Evolutionary conservation across 2,797 vertebrate species (phyloP).

Genomic region (Siniperca scherzeri): DNA sequence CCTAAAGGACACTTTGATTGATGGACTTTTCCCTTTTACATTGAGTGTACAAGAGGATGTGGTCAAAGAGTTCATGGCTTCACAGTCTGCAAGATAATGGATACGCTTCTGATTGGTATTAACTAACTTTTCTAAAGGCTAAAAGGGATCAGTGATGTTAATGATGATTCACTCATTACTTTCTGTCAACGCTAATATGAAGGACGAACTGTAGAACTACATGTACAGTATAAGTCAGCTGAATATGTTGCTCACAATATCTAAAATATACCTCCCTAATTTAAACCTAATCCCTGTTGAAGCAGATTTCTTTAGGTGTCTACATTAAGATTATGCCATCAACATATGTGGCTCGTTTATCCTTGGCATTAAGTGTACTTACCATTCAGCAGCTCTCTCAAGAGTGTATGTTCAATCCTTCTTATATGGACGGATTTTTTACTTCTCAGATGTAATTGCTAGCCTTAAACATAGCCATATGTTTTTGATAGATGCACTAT

Average conservation of each 20-base stretch:
- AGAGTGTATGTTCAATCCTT: conserved; percentile 8
- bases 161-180: conserved; percentile 52
- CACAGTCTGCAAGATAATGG: conserved; percentile 64
- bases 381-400: conserved; percentile 23
- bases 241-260: conserved; percentile 8
- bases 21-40: conserved; percentile 77
- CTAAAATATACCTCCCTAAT: conserved; percentile 29
- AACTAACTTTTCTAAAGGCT: conserved; percentile 48
- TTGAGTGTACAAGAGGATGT: conserved; percentile 64
- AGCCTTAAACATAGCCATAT: conserved; percentile 31
- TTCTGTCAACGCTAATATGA: conserved; percentile 30
- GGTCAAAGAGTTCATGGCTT: conserved; percentile 63
- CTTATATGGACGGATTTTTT: conserved; percentile 32
- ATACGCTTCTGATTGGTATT: conserved; percentile 68
- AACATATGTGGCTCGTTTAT: conserved; percentile 69
- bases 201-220: conserved; percentile 26
- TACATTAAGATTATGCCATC: conserved; percentile 70
- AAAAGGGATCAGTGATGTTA: conserved; percentile 55
- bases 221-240: conserved; percentile 5
- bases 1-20: conserved; percentile 74
- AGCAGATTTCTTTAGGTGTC: conserved; percentile 69
- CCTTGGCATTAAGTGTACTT: conserved; percentile 52
- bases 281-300: conserved; percentile 53
- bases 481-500: conserved; percentile 19
- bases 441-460: conserved; percentile 31